A percentile compares a stretch with the other conserved stretches of the same genome.
phyloP scores from a whole-genome alignment of 2,888 invertebrate genomes.

The Asteroscopus sphinx region DNA sequence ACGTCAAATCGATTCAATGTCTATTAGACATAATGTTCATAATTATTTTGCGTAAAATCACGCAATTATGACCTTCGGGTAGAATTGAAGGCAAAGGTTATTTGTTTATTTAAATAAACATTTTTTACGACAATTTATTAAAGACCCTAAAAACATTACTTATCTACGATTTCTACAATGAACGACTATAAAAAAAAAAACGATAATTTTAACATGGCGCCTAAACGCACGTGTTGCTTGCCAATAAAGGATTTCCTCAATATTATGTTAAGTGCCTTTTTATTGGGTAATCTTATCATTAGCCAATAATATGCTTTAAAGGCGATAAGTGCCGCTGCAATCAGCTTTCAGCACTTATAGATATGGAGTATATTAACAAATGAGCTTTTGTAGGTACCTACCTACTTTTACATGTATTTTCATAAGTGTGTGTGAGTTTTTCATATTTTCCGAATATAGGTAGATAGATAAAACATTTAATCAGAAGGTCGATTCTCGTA shows the following conservation, averaged over 20 bases:
- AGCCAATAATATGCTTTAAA: conserved; percentile 21
- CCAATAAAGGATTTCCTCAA: conserved; percentile 20
- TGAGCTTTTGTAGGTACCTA: conserved; percentile 13
- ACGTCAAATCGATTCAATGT: too few relatives aligned
- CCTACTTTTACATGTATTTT: conserved; percentile 5
- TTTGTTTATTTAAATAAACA: not conserved
- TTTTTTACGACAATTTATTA: not conserved
- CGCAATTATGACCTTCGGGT: too few relatives aligned
- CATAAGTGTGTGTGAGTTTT: too few relatives aligned
- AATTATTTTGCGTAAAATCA: too few relatives aligned
- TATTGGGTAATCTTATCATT: conserved; percentile 41
- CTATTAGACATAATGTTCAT: too few relatives aligned
- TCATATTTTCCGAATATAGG: too few relatives aligned
- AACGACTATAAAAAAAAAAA: not conserved
- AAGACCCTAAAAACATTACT: not conserved
- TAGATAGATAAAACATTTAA: too few relatives aligned
- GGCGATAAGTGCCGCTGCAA: conserved; percentile 11
- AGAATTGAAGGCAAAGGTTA: too few relatives aligned
- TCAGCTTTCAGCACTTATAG: conserved; percentile 2
- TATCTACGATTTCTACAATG: not conserved
- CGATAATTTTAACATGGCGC: conserved; percentile 17
- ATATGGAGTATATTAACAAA: conserved; percentile 25
- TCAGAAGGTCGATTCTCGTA: too few relatives aligned
- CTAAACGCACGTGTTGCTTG: not conserved
- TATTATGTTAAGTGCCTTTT: conserved; percentile 21